These are phyloP conservation scores for Netelia melanura DNA, from an alignment of 2,888 invertebrate genomes.

Conservation along the genomic window DNA sequence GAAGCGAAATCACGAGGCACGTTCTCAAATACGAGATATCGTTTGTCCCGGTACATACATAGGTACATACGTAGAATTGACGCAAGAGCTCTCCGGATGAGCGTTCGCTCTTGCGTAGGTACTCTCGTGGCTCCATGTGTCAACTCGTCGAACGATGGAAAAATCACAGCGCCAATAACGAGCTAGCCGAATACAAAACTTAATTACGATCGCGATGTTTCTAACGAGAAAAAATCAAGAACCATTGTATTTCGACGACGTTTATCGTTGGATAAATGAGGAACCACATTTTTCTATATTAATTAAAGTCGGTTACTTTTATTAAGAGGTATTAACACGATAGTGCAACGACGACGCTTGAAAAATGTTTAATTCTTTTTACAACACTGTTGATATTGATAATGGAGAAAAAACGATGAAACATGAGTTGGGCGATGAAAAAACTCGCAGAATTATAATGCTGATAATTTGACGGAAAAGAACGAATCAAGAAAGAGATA, in stretches of 20 bases:
- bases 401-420: too few species aligned
- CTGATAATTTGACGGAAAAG: too few species aligned
- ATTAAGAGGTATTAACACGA: neutral
- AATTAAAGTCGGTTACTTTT: neutral
- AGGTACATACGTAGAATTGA: constrained; percentile 17
- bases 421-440: too few species aligned
- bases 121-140: constrained; percentile 6
- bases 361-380: neutral
- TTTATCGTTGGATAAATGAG: neutral
- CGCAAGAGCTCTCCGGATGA: neutral
- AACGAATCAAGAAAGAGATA: too few species aligned
- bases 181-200: neutral
- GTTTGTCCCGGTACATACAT: constrained; percentile 52
- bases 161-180: constrained; percentile 13
- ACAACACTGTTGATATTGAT: too few species aligned
- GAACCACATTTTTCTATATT: neutral
- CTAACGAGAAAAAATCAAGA: neutral
- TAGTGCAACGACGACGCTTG: neutral
- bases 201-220: neutral
- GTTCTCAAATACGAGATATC: constrained; percentile 82
- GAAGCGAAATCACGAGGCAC: constrained; percentile 82
- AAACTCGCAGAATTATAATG: too few species aligned
- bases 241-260: neutral
- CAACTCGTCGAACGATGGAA: constrained; percentile 34
- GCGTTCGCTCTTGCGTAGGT: neutral